Base-by-base conservation (phyloP, 2,888 invertebrate genomes). In the Hecatera dysodea region DNA sequence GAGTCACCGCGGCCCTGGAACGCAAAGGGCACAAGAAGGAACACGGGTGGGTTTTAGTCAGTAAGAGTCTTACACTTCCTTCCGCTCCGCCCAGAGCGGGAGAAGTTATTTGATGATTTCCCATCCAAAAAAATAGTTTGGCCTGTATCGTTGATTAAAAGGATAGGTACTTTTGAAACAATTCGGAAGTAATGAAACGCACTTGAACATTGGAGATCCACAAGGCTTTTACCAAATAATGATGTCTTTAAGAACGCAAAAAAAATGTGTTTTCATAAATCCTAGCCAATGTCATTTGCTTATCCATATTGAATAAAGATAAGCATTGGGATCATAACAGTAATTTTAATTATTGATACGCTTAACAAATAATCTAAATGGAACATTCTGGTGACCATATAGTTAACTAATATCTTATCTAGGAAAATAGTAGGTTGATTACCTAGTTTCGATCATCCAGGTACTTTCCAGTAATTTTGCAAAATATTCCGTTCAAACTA, bases 341-440 rank as follows among this genome's bases (percentile, higher is more conserved):
- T 19, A 19, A 48, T 59, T 24, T 42, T 3, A 27, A 57, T 42
- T 44, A 66, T 62, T 4, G 36, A 73, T 39, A 44, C 15, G 44
- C 11, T 8, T 5, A 7, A 59, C n/a, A 39, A 1, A 7, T 64
- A 53, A 72, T 72, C 56, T 77, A 46, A 63, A 64, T 70, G 50
- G 50, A 60, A 27, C 24, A 55, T 52, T 46, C 53, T 52, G 27
- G 55, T 48, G 24, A 46, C 44, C 36, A 9, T 11, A 19, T 24
- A 46, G 17, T 33, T 71, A 61, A 53, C 22, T 6, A 27, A 27
- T 83, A 83, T 72, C 75, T 83, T 64, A 83, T 81, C 79, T 57
- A 42, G n/a, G 9, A 39, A 71, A 81, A 63, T 63, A 63, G 61
- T 68, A 70, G 68, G 53, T 50, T 50, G 24, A 63, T 74, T 60